Evolutionary conservation across 2,888 invertebrate species (phyloP).

Genomic region (Drosophila lacicola): DNA sequence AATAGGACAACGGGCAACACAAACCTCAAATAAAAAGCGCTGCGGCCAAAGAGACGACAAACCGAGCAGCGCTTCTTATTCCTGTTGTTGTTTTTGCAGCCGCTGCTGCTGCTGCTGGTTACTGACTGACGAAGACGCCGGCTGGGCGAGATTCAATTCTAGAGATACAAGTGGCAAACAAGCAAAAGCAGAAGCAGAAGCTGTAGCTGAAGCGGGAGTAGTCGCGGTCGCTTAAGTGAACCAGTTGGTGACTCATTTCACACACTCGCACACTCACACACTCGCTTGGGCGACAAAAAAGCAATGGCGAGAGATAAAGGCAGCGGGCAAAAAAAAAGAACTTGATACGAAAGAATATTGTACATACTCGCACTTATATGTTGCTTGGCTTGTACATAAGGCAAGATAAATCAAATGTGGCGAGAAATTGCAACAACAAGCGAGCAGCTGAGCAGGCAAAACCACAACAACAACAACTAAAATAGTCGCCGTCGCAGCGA

Average conservation of each 20-base stretch:
- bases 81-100: constrained; percentile 17
- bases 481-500: constrained; percentile 44
- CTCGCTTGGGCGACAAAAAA: constrained; percentile 22
- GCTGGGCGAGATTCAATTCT: constrained; percentile 78
- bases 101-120: constrained; percentile 27
- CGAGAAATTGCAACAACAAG: constrained; percentile 80
- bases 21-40: constrained; percentile 73
- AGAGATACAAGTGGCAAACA: constrained; percentile 76
- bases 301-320: constrained; percentile 18
- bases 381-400: constrained; percentile 69
- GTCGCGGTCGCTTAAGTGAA: constrained; percentile 56
- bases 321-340: constrained; percentile 34
- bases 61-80: constrained; percentile 25
- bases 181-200: constrained; percentile 39
- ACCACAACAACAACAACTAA: constrained; percentile 31
- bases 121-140: constrained; percentile 67
- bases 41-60: constrained; percentile 69
- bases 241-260: constrained; percentile 74
- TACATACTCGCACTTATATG: constrained; percentile 53
- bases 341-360: constrained; percentile 54
- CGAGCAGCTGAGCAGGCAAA: constrained; percentile 23
- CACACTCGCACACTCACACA: constrained; percentile 27
- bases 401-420: constrained; percentile 82
- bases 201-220: constrained; percentile 36
- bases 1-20: constrained; percentile 31